Percentiles rank a stretch among this genome's conserved stretches.
Conservation (phyloP, 2,113 vertebrate species). For the Ptilonorhynchus violaceus region DNA sequence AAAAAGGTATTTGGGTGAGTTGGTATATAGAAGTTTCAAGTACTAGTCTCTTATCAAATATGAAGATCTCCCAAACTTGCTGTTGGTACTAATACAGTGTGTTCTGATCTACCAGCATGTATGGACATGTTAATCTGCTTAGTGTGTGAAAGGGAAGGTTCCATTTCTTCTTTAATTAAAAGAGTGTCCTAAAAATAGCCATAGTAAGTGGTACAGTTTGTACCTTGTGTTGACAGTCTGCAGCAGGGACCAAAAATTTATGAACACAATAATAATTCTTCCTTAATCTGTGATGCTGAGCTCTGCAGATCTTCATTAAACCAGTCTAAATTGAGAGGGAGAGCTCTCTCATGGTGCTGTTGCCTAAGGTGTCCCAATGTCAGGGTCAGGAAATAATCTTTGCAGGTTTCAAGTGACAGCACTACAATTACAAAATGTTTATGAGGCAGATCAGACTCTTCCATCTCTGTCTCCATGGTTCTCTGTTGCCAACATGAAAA, state of each 20-base stretch:
- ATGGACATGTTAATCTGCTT: neutral
- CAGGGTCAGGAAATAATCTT: neutral
- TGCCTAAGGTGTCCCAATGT: neutral
- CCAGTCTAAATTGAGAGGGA: neutral
- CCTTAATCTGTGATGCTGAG: neutral
- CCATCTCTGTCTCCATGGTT: neutral
- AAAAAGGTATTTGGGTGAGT: neutral
- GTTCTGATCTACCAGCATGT: neutral
- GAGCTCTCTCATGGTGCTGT: neutral
- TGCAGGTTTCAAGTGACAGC: neutral
- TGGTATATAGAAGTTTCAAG: neutral
- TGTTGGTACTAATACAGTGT: neutral
- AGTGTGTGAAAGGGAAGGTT: neutral
- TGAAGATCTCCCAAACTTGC: neutral
- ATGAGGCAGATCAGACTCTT: neutral
- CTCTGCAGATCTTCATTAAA: neutral
- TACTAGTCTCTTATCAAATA: neutral
- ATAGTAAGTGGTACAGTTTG: neutral
- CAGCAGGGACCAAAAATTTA: neutral
- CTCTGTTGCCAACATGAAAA: neutral
- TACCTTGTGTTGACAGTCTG: neutral
- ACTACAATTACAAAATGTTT: neutral
- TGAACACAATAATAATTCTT: neutral
- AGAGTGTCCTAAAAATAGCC: neutral
- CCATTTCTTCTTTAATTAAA: neutral